Base-by-base conservation (phyloP, 2,888 invertebrate genomes). In the Noctua fimbriata region DNA sequence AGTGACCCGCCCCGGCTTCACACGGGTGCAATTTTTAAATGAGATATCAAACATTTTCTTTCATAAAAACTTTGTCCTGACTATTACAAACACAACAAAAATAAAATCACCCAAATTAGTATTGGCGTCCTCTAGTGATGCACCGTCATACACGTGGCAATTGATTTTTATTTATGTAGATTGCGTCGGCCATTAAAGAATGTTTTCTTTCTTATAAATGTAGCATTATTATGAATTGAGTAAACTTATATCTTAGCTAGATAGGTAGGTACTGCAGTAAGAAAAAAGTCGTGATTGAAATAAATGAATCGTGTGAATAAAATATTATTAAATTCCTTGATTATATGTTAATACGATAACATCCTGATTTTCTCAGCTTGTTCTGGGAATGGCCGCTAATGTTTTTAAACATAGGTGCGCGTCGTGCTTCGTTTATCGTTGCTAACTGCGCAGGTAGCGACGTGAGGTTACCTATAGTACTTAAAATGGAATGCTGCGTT, bases 371-470 rank as follows among this genome's bases (percentile, higher is more conserved):
- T 65, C 66, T 66, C n/a, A 36, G 58, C 14, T 14, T 7, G 21
- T 79, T 73, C 76, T n/a, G 9, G 69, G 84, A 83, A 81, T 47
- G 52, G n/a, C 74, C 32, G 78, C 10, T 2, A 70, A 66, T 73
- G 66, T 81, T 81, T 84, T 66, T 41, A 81, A 76, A 84, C 69
- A 73, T 79, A 32, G 47, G 28, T 52, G 49, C 52, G 52, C 28
- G 71, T 81, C 60, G 76, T 73, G 84, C n/a, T 32, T 36, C 55
- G 41, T 58, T 72, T 66, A 73, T 63, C 24, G 18, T 63, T 60
- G 60, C 7, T 28, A 69, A 69, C 32, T 63, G 47, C 67, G 71
- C 63, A 83, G 44, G 18, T 47, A 82, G 52, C 55, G 16, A 71
- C 67, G 66, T 67, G 70, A 73, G 14, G 18, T 16, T 28, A 41